Evolutionary conservation across 2,888 invertebrate genomes (phyloP).

Genomic region (Plagodis dolabraria): DNA sequence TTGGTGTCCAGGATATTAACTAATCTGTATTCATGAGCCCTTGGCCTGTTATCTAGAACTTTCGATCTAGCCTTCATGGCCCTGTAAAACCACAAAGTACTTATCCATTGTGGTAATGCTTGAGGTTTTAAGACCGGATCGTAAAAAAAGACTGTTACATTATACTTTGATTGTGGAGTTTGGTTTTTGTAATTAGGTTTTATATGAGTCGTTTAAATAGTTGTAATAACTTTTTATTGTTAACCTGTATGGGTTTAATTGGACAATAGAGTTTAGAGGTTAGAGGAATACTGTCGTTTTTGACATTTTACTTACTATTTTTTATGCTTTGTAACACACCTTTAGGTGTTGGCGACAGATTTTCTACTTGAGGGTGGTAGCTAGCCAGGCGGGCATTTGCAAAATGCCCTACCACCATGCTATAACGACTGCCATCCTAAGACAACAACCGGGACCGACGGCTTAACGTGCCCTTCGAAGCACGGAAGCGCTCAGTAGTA

Average conservation of each 20-base stretch:
- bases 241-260: background rate
- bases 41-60: slow-evolving; percentile 20
- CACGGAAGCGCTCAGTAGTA: no score
- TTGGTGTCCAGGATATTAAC: slow-evolving; percentile 39
- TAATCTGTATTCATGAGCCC: slow-evolving; percentile 52
- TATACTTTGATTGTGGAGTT: slow-evolving; percentile 2
- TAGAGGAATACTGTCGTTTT: no score
- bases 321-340: no score
- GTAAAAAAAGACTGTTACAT: slow-evolving; percentile 5
- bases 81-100: slow-evolving; percentile 3
- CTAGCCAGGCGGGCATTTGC: no score
- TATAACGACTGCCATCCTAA: no score
- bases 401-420: no score
- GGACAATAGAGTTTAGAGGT: no score
- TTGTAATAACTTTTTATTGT: background rate
- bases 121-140: slow-evolving; percentile 3
- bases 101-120: slow-evolving; percentile 12
- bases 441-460: no score
- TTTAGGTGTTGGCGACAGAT: no score
- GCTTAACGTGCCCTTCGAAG: no score
- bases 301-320: no score
- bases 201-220: background rate
- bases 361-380: no score
- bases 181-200: background rate
- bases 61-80: slow-evolving; percentile 20